Evolutionary conservation across 2,888 invertebrate genomes (phyloP).

Genomic region (Hymenopus coronatus): DNA sequence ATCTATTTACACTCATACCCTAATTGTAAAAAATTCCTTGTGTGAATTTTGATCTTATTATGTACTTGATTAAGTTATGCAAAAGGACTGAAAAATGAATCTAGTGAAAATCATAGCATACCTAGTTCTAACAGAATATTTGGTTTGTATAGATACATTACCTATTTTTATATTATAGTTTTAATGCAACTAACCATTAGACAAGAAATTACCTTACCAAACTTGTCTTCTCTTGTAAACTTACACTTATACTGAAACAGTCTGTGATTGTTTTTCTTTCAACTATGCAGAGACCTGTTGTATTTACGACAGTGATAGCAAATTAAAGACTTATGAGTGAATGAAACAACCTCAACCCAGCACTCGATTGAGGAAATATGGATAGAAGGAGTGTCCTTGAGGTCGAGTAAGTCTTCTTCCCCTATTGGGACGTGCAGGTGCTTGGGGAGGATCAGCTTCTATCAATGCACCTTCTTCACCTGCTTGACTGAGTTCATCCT

Average conservation of each 20-base stretch:
- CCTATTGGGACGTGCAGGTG: slow-evolving; percentile 48
- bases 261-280: neutral
- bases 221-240: neutral
- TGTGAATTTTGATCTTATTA: neutral
- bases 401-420: slow-evolving; percentile 50
- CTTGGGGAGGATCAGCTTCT: slow-evolving; percentile 41
- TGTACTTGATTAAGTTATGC: neutral
- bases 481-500: neutral
- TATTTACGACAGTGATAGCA: slow-evolving; percentile 8
- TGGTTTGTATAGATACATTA: neutral
- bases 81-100: neutral
- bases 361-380: slow-evolving; percentile 55
- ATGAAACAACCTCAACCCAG: slow-evolving; percentile 45
- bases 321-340: neutral
- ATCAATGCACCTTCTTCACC: slow-evolving; percentile 21
- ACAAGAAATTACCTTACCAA: neutral
- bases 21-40: neutral
- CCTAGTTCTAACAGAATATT: neutral
- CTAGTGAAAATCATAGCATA: neutral
- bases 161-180: neutral
- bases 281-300: neutral
- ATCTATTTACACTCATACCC: neutral
- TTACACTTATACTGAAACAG: neutral
- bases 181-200: neutral
- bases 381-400: slow-evolving; percentile 53